Conservation (phyloP, 2,113 vertebrate genomes). For the Calypte anna region DNA sequence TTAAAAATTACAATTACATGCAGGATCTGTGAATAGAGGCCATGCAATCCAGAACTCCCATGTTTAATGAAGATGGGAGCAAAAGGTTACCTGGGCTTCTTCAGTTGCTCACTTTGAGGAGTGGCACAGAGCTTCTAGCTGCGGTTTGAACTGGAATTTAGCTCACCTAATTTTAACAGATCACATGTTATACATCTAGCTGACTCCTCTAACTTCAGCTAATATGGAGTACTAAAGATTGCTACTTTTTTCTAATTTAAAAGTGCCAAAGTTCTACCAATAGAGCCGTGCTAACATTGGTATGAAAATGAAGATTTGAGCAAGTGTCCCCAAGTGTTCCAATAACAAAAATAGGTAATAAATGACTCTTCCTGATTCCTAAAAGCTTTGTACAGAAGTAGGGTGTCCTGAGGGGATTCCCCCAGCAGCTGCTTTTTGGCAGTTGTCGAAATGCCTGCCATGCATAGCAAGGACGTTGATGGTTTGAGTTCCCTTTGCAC, state of each 20-base stretch:
- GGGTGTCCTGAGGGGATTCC: background rate
- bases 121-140: background rate
- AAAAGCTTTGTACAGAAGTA: background rate
- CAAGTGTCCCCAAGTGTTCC: background rate
- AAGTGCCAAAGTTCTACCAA: background rate
- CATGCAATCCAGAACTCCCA: background rate
- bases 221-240: background rate
- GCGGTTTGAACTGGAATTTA: background rate
- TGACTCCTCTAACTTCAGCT: background rate
- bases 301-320: background rate
- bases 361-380: background rate
- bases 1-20: background rate
- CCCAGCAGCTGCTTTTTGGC: background rate
- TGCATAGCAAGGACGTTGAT: background rate
- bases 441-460: background rate
- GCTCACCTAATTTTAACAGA: background rate
- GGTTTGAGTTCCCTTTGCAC: background rate
- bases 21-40: background rate
- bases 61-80: background rate
- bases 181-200: rapidly evolving
- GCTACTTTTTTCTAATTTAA: background rate
- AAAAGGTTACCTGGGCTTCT: background rate
- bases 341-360: background rate
- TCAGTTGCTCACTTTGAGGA: background rate
- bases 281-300: rapidly evolving